Evolutionary conservation across 2,113 vertebrate genomes (phyloP), one percentile per base, ranked within the genome.

Genomic region (Cyphomyrus plagiostoma): DNA sequence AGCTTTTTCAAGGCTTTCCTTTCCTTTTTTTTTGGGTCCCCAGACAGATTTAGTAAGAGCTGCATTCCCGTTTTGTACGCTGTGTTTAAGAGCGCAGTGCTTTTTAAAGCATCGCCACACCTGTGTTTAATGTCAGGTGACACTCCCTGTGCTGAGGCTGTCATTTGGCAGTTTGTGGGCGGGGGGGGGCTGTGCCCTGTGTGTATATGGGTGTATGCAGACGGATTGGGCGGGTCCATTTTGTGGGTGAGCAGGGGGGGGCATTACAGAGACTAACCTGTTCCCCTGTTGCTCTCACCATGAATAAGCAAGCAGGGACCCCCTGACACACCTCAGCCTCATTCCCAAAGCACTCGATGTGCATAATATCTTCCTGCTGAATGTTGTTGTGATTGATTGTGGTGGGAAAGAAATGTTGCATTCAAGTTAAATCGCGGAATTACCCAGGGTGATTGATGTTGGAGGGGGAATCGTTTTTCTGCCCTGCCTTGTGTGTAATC

Each of bases 391-490:
- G 49, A 87, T 87, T 52, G 85, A 87, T 87, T 39, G 85, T 39
- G 74, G 30, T 42, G 83, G 23, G 46, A 26, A 26, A 56, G n/a
- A 87, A 53, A 53, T 35, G 45, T 84, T 84, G 85, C 26, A 56
- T 87, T 87, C 56, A 21, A 48, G 45, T 48, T 53, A 53, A 56
- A 87, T 87, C 30, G 56, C n/a, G 17, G 50, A 87, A 87, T 87
- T 87, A 56, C 30, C 35, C 9, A 6, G 39, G 39, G 35, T 88
- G 87, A 88, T 58, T 88, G 56, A 66, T 88, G 56, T 46, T 39
- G 49, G 35, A 45, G 87, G 87, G 35, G 35, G 35, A 66, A 26
- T 10, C 30, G 4, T 39, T 9, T 62, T 58, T 62, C 35, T 58
- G 52, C 35, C 86, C 53, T 30, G 17, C 21, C 39, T 42, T 53